Base-by-base conservation (phyloP, 2,888 invertebrate genomes). In the Lamellibrachia satsuma region DNA sequence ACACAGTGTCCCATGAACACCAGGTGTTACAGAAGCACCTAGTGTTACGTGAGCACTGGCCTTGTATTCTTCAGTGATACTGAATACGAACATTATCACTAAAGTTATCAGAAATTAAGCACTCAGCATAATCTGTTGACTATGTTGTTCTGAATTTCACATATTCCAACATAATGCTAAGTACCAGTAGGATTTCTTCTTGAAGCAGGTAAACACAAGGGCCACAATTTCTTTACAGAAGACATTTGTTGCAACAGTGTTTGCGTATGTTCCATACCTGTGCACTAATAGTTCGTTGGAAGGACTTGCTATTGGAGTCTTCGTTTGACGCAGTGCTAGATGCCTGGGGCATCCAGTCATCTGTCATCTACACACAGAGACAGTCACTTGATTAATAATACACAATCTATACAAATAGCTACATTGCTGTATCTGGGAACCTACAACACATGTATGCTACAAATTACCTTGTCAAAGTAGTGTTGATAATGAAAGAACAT, bases 201-300 rank as follows among this genome's bases (percentile, higher is more conserved):
- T 11, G 15, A 60, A 15, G 11, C 11, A 60, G 60, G 22, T 15
- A 6, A 22, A 3, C 60, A 60, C 15, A 15, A 15, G 22, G 11
- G 60, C 60, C 60, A 60, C 1, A 3, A 0, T 55, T 11, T 60
- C 11, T 60, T 15, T 2, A 22, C 9, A 52, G 15, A 15, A 15
- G n/a, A 75, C 1, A 22, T 75, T 6, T 75, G n/a, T n/a, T 75
- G 75, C 22, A 75, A 75, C 75, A 22, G 22, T 55, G 55, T 55
- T 7, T 55, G 55, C 9, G 55, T 55, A 9, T 55, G 55, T 55
- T 22, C 52, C 92, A 92, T 94, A 96, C 96, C 96, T 97, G 96
- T 90, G 97, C 97, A 95, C 97, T 97, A 93, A 96, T 96, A 51
- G 97, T 97, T 92, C 97, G 95, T 94, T 97, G 97, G 95, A 97